phyloP scores from a whole-genome alignment of 1,140 invertebrate genomes.

The Cryptotermes secundus region DNA sequence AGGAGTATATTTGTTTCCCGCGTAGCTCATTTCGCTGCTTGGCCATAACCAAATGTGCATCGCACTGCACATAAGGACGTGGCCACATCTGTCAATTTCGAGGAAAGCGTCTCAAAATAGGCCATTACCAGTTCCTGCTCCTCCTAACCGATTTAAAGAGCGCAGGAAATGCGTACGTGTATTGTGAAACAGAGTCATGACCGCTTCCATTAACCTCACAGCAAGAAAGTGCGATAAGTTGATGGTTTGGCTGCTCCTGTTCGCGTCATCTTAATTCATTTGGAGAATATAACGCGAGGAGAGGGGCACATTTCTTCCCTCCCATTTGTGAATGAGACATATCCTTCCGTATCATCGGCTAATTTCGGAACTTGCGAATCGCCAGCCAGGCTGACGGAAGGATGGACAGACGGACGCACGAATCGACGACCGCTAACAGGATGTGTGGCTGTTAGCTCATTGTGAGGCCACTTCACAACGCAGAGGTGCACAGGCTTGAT shows the following conservation, averaged over 20 bases:
- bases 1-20: no score
- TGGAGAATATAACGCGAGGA: not conserved
- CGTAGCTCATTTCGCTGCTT: no score
- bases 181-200: not conserved
- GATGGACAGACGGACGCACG: slow-evolving; percentile 9
- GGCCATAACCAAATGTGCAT: no score
- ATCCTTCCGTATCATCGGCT: not conserved
- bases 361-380: not conserved
- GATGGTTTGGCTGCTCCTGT: not conserved
- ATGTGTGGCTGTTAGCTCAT: not conserved
- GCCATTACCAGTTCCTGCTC: no score
- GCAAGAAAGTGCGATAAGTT: not conserved
- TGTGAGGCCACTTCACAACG: not conserved
- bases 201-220: not conserved
- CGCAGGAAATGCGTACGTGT: no score
- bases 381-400: not conserved
- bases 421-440: not conserved
- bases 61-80: no score
- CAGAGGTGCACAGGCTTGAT: no score
- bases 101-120: no score
- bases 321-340: not conserved
- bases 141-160: no score
- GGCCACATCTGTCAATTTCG: no score
- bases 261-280: not conserved
- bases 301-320: not conserved